Evolutionary conservation across 2,113 vertebrate species (phyloP).

Genomic region (Peromyscus maniculatus): DNA sequence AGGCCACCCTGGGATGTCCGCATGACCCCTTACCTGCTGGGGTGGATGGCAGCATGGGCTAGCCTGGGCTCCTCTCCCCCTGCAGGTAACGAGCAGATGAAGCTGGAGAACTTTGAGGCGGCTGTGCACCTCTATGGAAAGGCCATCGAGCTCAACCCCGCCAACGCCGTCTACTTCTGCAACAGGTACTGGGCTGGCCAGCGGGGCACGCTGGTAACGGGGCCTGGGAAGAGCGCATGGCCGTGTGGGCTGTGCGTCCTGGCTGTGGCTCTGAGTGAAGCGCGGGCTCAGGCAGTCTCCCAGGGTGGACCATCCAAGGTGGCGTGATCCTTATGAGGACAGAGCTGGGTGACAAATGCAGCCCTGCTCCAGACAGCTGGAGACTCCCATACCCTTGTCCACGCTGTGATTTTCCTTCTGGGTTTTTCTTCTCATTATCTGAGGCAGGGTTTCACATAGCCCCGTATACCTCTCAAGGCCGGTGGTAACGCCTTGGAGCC

Average conservation of each 20-base stretch:
- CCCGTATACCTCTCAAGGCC: not conserved
- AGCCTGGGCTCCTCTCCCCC: not conserved
- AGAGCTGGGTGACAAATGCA: no score
- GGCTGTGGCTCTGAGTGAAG: not conserved
- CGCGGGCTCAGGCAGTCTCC: not conserved
- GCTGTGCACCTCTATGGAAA: conserved; percentile 95
- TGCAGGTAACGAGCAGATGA: conserved; percentile 98
- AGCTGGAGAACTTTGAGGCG: conserved; percentile 94
- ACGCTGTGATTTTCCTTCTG: not conserved
- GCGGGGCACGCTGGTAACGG: no score
- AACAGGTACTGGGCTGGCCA: conserved; percentile 90
- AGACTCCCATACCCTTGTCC: not conserved
- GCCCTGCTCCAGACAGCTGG: not conserved
- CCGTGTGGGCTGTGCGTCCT: not conserved
- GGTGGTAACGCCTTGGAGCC: not conserved
- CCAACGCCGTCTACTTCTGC: conserved; percentile 98
- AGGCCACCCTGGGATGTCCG: not conserved
- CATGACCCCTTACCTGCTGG: not conserved
- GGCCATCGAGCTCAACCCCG: conserved; percentile 95
- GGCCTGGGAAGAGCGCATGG: no score
- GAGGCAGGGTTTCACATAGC: no score
- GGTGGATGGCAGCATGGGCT: not conserved
- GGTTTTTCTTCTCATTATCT: no score
- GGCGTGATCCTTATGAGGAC: not conserved
- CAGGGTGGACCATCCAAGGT: not conserved